Evolutionary conservation across 2,888 invertebrate species (phyloP), one percentile per base, ranked within the genome.

Genomic region (Mesochorus sp.): DNA sequence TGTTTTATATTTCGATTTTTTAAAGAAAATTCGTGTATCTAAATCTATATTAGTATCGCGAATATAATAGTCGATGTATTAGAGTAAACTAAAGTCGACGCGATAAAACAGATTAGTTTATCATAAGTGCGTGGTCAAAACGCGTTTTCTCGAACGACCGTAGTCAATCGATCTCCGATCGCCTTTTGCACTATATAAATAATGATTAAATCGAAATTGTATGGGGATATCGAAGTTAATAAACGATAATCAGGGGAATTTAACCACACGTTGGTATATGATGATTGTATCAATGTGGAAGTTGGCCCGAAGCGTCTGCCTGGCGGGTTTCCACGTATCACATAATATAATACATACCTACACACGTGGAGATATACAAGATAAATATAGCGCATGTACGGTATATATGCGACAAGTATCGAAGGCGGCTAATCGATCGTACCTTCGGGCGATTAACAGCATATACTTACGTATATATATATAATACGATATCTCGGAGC

Each of bases 211-310:
- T 66, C 59, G 71, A 59, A 59, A 71, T 66, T 67, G 66, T 44
- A 71, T 44, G 55, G 57, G 57, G 49, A n/a, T 34, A 66, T 72
- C 71, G 71, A 53, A 66, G 71, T 67, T 76, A 66, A 76, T 76
- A 71, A 76, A 71, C 71, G 76, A 72, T 76, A 71, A 76, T 71
- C 64, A 72, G 71, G 62, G n/a, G 34, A 76, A 76, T 76, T 66
- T 24, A 66, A 66, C 66, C 59, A 71, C 51, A n/a, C n/a, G 51
- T 61, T 12, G 53, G n/a, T n/a, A 66, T 39, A 53, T 39, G 31
- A 6, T 17, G n/a, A n/a, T n/a, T n/a, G 17, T 53, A 53, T 47
- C 70, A 37, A 76, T 61, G 42, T 71, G 24, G 28, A 49, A 62
- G 21, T 47, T 19, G 14, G 49, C 71, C 66, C 26, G 59, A 44